Conservation (phyloP, 2,113 vertebrate species). For the Prietella phreatophila region DNA sequence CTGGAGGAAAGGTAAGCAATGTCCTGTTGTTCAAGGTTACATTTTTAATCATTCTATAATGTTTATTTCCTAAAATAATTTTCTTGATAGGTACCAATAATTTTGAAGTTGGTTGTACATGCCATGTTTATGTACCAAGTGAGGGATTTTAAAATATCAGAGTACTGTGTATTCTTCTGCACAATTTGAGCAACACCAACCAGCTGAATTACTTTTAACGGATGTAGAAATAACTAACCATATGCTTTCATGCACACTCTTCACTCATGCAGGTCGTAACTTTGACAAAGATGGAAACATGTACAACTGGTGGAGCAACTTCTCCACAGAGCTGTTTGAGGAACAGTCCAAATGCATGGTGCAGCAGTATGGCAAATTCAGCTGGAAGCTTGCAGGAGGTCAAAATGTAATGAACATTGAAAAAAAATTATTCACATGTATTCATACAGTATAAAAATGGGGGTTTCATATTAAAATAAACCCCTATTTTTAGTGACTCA, state of each 20-base stretch:
- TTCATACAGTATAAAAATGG: neutral
- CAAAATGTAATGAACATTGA: constrained; percentile 75
- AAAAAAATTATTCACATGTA: too few relatives aligned
- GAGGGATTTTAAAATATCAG: neutral
- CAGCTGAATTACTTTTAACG: neutral
- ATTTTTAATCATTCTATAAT: neutral
- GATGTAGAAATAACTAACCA: neutral
- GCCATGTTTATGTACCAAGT: neutral
- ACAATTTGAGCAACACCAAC: neutral
- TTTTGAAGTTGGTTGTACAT: neutral
- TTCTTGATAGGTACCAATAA: neutral
- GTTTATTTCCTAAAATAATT: neutral
- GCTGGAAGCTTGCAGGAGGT: constrained; percentile 86
- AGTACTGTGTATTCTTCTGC: neutral
- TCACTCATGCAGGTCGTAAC: constrained; percentile 81
- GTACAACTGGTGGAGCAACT: constrained; percentile 98
- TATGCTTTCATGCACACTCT: neutral
- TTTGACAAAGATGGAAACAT: constrained; percentile 95
- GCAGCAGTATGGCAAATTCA: constrained; percentile 87
- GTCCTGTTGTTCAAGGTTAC: neutral
- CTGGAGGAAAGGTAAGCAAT: neutral
- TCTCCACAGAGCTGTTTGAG: constrained; percentile 86
- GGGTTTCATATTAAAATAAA: neutral
- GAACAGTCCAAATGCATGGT: constrained; percentile 91
- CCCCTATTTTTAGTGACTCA: neutral